Conservation (phyloP, 2,888 invertebrate genomes). For the Griposia aprilina region DNA sequence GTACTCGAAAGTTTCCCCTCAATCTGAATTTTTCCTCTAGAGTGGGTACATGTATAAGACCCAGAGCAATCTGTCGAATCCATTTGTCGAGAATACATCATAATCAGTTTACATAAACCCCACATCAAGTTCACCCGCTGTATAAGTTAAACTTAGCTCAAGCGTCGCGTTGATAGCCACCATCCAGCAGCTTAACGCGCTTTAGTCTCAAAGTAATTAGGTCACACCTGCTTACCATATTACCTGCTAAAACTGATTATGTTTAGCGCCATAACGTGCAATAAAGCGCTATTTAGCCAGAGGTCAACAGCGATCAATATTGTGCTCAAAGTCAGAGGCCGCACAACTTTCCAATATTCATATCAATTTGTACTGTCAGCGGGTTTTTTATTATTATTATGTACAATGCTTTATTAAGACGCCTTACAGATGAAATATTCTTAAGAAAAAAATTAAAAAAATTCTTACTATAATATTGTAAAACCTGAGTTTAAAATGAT, state of each 20-base stretch:
- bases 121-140: conserved; percentile 21
- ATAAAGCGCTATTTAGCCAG: conserved; percentile 45
- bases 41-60: too few relatives aligned
- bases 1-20: too few relatives aligned
- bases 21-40: too few relatives aligned
- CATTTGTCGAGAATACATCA: conserved; percentile 5
- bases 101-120: conserved; percentile 11
- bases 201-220: conserved; percentile 41
- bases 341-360: conserved; percentile 36
- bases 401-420: background rate
- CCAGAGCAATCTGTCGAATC: background rate
- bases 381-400: conserved; percentile 14
- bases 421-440: background rate
- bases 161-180: conserved; percentile 20
- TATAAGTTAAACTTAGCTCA: conserved; percentile 27
- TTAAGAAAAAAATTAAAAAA: too few relatives aligned
- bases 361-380: conserved; percentile 16
- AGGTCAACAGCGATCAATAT: conserved; percentile 37
- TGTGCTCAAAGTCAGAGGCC: conserved; percentile 28
- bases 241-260: conserved; percentile 40
- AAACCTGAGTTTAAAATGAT: background rate
- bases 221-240: conserved; percentile 49
- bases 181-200: conserved; percentile 48
- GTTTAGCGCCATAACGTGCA: conserved; percentile 15
- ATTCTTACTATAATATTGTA: background rate